Evolutionary conservation across 2,797 vertebrate genomes (phyloP), one percentile per base, ranked within the genome.

Genomic region (Propithecus perrieri): DNA sequence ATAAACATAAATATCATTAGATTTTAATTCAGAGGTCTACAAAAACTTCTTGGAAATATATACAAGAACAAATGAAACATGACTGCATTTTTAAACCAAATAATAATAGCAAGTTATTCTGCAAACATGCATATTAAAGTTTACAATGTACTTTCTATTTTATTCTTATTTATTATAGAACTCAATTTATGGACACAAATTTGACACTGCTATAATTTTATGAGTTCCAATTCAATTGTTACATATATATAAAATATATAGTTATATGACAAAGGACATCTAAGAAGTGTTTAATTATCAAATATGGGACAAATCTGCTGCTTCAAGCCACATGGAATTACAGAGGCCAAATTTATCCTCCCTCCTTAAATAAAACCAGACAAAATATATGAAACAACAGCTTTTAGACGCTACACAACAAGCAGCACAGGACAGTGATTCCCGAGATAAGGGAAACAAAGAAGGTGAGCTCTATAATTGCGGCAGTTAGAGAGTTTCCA

Each of bases 41-140:
- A 87, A 69, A 90, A 88, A 46, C 69, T 75, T 85, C 26, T 90
- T 85, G 83, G 91, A 93, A 69, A 91, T 86, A 93, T n/a, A 81
- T 48, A 84, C 15, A 72, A 46, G 33, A 90, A 87, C 22, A 92
- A 94, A 75, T 84, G 48, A 92, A 95, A 90, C 2, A 35, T 55
- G 96, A 86, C 0, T 93, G 18, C 17, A 91, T 87, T 87, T 97
- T 87, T 75, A 80, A 85, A 61, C 48, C 69, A 96, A 92, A 33
- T 71, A 90, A 78, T 48, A 74, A 30, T 20, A 87, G 26, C 55
- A 96, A 67, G 33, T 72, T 92, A 55, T 59, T 95, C 74, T 92
- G 48, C 92, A 55, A 92, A 89, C 4, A 90, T 11, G 4, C 8
- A 75, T 30, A 69, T 91, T 30, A 72, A 88, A 81, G 53, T 85